Evolutionary conservation across 2,113 vertebrate genomes (phyloP).

Genomic region (Misgurnus anguillicaudatus): DNA sequence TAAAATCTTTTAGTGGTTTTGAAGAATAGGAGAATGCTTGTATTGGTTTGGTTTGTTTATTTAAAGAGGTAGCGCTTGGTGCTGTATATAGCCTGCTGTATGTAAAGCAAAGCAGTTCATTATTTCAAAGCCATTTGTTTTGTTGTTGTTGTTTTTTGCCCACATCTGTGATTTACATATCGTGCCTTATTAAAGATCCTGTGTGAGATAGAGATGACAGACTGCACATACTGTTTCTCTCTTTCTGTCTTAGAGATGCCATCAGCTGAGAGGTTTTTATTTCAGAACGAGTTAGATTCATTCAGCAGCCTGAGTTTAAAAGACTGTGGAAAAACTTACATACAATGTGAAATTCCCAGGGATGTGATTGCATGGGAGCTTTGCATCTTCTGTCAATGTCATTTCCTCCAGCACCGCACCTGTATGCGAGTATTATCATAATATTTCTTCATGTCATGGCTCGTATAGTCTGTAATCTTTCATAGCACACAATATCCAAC

Average conservation of each 20-base stretch:
- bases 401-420: background rate
- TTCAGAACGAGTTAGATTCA: constrained; percentile 15
- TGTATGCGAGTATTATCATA: background rate
- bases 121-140: constrained; percentile 28
- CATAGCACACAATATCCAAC: no score
- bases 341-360: background rate
- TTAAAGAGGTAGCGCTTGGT: no score
- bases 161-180: constrained; percentile 25
- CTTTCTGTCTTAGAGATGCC: background rate
- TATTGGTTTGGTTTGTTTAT: no score
- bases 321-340: background rate
- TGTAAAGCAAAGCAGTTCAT: background rate
- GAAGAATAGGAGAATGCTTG: no score
- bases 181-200: constrained; percentile 34
- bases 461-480: background rate
- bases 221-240: background rate
- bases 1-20: no score
- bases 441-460: background rate
- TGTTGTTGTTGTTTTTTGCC: background rate
- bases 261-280: constrained; percentile 1
- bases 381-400: background rate
- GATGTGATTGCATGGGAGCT: constrained; percentile 24
- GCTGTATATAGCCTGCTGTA: no score
- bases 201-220: constrained; percentile 1
- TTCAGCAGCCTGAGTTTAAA: constrained; percentile 15